Evolutionary conservation across 2,113 vertebrate species (phyloP), one percentile per base, ranked within the genome.

Genomic region (Callaeas wilsoni): DNA sequence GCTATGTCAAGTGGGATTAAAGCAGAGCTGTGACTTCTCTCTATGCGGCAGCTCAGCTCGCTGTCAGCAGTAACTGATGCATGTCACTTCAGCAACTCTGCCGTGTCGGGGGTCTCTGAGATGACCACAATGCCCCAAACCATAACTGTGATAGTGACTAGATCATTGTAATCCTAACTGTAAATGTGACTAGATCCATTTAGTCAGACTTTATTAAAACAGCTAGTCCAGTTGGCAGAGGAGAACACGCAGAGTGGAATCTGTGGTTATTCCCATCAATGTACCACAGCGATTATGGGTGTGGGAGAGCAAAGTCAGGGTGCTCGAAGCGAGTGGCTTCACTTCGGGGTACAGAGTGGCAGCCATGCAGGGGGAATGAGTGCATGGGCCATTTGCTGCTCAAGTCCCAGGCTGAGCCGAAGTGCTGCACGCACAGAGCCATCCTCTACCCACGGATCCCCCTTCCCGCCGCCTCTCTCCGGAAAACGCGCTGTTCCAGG

Each of bases 1-100:
- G 56, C 90, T 86, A 3, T 17, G 16, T 91, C 84, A 84, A 77
- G 46, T 52, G 84, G 87, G 78, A 90, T 96, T 93, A 96, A 83
- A 69, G 63, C 87, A 25, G 91, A 80, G 71, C 87, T 52, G 78
- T 50, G 93, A 89, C 50, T 95, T 39, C 62, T 69, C 89, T 4
- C 56, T 14, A 33, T 6, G 15, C 32, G 89, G 89, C 60, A 22
- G 73, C 69, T 86, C 26, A 9, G 67, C 25, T 83, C 26, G 4
- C 83, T 59, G 60, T 26, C 89, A 56, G 81, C 81, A 32, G 2
- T 19, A 81, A 73, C 29, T 39, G 75, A 57, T 26, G 70, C 13
- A 0, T 13, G 74, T 63, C 81, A 32, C 62, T 79, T 21, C 3
- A 65, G 74, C 64, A 70, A 3, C 25, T 68, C 5, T 1, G 68